These are phyloP conservation scores for Nemapogon koenigi DNA, from an alignment of 2,888 invertebrate species.

Conservation along the genomic window DNA sequence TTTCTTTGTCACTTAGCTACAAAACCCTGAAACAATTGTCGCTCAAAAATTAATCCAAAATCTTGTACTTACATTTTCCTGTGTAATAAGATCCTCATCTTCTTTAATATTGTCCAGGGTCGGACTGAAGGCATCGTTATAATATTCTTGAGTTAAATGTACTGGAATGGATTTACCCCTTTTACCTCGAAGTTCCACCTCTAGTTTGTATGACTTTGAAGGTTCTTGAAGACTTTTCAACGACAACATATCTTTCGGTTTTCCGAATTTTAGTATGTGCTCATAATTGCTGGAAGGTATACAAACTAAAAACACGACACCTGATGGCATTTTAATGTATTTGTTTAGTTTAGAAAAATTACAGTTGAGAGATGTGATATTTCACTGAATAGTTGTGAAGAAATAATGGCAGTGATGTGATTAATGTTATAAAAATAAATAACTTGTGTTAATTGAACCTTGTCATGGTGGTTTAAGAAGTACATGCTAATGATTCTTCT, in stretches of 20 bases:
- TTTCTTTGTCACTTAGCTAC: no score
- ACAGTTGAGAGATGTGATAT: no score
- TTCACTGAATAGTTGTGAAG: no score
- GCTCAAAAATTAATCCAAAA: no score
- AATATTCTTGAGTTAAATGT: constrained; percentile 43
- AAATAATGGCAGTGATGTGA: no score
- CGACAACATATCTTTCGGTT: constrained; percentile 34
- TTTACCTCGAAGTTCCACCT: constrained; percentile 44
- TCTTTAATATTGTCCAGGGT: constrained; percentile 45
- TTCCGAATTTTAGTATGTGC: constrained; percentile 63
- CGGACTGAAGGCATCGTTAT: constrained; percentile 36
- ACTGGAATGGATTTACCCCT: constrained; percentile 45
- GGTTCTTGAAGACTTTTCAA: constrained; percentile 22
- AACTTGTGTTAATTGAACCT: no score
- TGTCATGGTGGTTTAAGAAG: no score
- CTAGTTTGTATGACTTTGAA: constrained; percentile 32
- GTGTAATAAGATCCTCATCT: constrained; percentile 65
- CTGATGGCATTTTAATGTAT: constrained; percentile 61
- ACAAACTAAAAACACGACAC: constrained; percentile 73
- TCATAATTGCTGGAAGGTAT: constrained; percentile 74
- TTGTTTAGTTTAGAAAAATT: no score
- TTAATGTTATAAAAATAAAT: no score
- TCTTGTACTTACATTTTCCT: constrained; percentile 71
- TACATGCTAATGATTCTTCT: no score
- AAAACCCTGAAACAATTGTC: no score